Base-by-base conservation (phyloP, 2,797 vertebrate genomes). In the Chelonia mydas region DNA sequence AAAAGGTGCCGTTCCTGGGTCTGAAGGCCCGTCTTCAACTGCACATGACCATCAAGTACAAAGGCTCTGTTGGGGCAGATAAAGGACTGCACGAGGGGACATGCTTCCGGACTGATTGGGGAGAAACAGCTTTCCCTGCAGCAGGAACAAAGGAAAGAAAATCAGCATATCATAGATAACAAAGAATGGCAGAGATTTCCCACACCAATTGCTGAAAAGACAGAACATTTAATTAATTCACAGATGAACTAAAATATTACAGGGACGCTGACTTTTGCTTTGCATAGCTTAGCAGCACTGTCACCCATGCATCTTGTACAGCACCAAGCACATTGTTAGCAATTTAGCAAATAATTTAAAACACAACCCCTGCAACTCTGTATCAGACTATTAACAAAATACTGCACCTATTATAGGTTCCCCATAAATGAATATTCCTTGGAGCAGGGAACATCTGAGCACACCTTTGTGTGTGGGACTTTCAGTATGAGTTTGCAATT, bases 1-100 rank as follows among this genome's bases (percentile, higher is more conserved):
- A 99, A 99, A 93, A 99, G 98, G 95, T 99, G 99, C 59, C 99
- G 98, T 89, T 99, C 99, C 97, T 99, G 99, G 65, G 98, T 99
- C 98, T 99, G 99, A 84, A 99, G 98, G 82, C 99, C 99, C 0
- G 98, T 99, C 98, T 99, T 99, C 88, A 99, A 98, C 96, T 99
- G 99, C 41, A 98, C 98, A 0, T 99, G 99, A 80, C 98, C 98
- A 0, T 99, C 99, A 68, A 98, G 98, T 92, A 99, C 96, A 94
- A 99, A 99, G 0, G 96, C 92, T 82, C 99, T 98, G 90, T 96
- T 98, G 27, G 99, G 98, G 95, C 98, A 98, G 89, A 99, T 97
- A 94, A 99, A 99, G 16, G 99, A 98, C 96, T 99, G 99, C 37
- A 99, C 99, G 25, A 99, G 98, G 1, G 98, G 97, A 94, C 99